Evolutionary conservation across 2,888 invertebrate species (phyloP), one percentile per base, ranked within the genome.

Genomic region (Scaptomyza parva): DNA sequence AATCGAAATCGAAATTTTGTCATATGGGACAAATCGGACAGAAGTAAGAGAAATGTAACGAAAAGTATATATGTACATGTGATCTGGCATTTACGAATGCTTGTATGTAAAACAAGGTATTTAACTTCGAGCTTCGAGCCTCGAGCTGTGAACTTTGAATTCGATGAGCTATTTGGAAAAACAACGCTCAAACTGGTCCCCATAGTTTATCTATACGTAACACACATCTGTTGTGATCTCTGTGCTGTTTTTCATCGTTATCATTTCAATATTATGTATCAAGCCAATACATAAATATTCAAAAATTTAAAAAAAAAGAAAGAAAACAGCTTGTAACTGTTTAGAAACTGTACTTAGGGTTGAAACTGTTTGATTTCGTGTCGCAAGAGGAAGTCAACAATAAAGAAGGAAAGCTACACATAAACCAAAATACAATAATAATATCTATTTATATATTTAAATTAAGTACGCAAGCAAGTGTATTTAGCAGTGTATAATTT

Each of bases 111-210:
- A 58, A 39, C 11, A 52, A 48, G 18, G 37, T 39, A 24, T 24
- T 35, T 14, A 33, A 37, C 17, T 11, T 12, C 14, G 53, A 61
- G 70, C 67, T 61, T 73, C 28, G n/a, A n/a, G n/a, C 17, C 7
- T 12, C 14, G 53, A 61, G 70, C 67, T 61, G 70, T 9, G n/a
- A 28, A 33, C n/a, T 14, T 11, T 26, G 53, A 61, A 73, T 63
- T 61, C 74, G 22, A 35, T 55, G 7, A 18, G 39, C 41, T 48
- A 55, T 60, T 47, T 45, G 41, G 35, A 69, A 82, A 85, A 76
- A 67, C 85, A 87, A 76, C 78, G 82, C 70, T 85, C 78, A 70
- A 85, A 73, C 82, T 83, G 82, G 82, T 87, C 82, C 82, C 82
- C 78, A 70, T 73, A 74, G 70, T 79, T 28, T 26, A 8, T n/a